Evolutionary conservation across 2,797 vertebrate species (phyloP), one percentile per base, ranked within the genome.

Genomic region (Anguilla marmorata): DNA sequence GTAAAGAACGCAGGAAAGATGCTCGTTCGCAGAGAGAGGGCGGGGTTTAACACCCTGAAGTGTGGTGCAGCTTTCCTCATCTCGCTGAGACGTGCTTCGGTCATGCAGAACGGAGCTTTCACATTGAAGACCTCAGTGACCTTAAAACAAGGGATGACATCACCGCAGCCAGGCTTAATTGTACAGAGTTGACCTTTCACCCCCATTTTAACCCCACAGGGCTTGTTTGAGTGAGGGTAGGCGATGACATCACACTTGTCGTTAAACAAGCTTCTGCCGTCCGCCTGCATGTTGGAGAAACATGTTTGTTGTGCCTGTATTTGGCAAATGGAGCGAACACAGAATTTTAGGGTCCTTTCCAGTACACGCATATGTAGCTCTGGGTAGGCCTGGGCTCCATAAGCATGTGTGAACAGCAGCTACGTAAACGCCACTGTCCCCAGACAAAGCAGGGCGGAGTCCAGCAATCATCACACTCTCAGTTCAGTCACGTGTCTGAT

Each of bases 1-100:
- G 97, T 98, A 93, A 94, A 41, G 27, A 24, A 52, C 7, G 50
- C 50, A 2, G 45, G 9, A 48, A 30, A 30, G n/a, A 60, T n/a
- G 9, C 14, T 41, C 24, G 3, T 41, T 79, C 52, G 21, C 60
- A 19, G 12, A 19, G 19, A 33, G 33, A 76, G 52, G 5, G 37
- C 41, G 30, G 9, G 33, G 48, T 82, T 58, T 12, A 27, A 27
- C 24, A 33, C 16, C 63, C 63, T 86, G 66, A 37, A 30, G 41
- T 2, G 0, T 24, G 19, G 58, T 24, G 9, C 2, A 8, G 0
- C 63, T 66, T 66, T 66, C 63, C 63, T 66, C 7, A 6, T n/a
- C 5, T 63, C 58, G 3, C 4, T 3, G 58, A 63, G 24, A 63
- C 58, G 4, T 63, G 58, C 16, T 63, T 24, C 21, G 58, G 16